Conservation (phyloP, 1,140 invertebrate genomes). For the Triops longicaudatus region DNA sequence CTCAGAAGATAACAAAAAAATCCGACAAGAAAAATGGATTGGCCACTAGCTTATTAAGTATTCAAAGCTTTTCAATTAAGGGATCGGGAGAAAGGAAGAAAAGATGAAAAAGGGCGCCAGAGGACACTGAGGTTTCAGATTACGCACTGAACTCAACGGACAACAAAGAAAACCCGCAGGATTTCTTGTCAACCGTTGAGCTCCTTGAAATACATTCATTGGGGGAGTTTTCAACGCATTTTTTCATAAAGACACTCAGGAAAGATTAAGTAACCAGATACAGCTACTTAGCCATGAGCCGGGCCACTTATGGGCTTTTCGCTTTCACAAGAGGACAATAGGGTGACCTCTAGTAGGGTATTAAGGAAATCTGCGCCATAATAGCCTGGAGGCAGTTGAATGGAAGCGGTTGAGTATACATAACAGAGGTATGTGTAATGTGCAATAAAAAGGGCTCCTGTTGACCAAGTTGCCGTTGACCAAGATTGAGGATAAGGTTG, state of each 20-base stretch:
- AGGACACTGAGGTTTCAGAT: background rate
- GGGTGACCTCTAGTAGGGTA: background rate
- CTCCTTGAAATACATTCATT: background rate
- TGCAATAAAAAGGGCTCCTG: too few species aligned
- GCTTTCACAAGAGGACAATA: background rate
- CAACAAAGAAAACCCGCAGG: background rate
- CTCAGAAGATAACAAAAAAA: background rate
- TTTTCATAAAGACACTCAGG: background rate
- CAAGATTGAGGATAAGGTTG: too few species aligned
- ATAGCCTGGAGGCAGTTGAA: too few species aligned
- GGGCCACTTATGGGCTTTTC: constrained; percentile 1
- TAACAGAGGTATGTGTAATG: too few species aligned
- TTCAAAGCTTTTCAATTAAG: constrained; percentile 16
- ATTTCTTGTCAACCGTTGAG: background rate
- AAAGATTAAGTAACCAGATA: constrained; percentile 8
- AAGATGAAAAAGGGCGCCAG: background rate
- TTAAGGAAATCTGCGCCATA: too few species aligned
- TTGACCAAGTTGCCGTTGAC: too few species aligned
- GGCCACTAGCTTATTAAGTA: background rate
- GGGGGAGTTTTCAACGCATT: background rate
- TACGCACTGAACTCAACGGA: background rate
- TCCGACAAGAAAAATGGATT: background rate
- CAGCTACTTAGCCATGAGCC: background rate
- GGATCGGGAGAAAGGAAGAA: background rate
- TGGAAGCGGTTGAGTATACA: too few species aligned